These are phyloP conservation scores for Suricata suricatta DNA, from an alignment of 2,113 vertebrate genomes.

Conservation along the genomic window DNA sequence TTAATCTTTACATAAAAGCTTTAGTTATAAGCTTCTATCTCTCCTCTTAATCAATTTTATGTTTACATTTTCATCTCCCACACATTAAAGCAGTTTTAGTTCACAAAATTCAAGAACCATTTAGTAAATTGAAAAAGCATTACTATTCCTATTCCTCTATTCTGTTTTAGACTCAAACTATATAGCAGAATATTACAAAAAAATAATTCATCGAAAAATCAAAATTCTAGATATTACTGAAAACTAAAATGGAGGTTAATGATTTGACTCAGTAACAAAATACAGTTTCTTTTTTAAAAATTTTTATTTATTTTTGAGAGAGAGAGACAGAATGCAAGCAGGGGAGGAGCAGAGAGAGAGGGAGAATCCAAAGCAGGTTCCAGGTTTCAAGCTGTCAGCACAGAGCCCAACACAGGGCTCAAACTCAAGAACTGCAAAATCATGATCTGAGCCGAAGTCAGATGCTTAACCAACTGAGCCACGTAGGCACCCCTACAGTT, in stretches of 20 bases:
- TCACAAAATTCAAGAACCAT: not conserved
- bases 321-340: too few relatives aligned
- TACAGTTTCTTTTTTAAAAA: too few relatives aligned
- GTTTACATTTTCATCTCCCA: not conserved
- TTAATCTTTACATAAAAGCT: not conserved
- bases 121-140: not conserved
- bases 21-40: not conserved
- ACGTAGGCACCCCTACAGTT: not conserved
- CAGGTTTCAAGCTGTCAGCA: too few relatives aligned
- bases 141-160: not conserved
- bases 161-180: not conserved
- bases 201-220: not conserved
- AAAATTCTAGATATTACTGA: not conserved
- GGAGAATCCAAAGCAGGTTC: too few relatives aligned
- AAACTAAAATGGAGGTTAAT: not conserved
- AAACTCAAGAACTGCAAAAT: too few relatives aligned
- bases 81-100: not conserved
- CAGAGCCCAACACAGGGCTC: too few relatives aligned
- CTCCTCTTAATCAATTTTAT: not conserved
- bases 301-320: too few relatives aligned
- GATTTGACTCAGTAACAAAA: not conserved
- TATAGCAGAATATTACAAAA: not conserved
- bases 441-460: too few relatives aligned
- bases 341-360: too few relatives aligned
- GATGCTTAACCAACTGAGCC: too few relatives aligned